phyloP scores from a whole-genome alignment of 2,888 invertebrate genomes.

The Patella ulyssiponensis region DNA sequence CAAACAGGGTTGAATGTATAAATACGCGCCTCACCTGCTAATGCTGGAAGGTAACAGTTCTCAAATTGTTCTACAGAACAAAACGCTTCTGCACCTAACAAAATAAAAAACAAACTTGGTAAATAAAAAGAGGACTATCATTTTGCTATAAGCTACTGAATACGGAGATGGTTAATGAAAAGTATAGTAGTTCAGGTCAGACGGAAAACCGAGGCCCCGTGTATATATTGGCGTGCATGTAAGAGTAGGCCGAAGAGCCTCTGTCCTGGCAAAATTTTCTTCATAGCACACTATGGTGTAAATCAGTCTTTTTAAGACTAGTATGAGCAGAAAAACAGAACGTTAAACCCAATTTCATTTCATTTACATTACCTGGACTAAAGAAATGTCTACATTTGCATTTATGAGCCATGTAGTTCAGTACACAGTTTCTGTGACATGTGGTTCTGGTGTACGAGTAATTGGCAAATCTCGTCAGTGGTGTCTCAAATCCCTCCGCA shows the following conservation, averaged over 20 bases:
- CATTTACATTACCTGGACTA: constrained; percentile 8
- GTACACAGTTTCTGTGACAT: constrained; percentile 13
- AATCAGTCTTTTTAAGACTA: no score
- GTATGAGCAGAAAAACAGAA: no score
- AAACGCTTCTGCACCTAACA: background rate
- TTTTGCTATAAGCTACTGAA: no score
- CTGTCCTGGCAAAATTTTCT: no score
- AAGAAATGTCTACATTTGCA: constrained; percentile 19
- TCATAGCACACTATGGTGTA: no score
- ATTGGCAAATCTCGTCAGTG: constrained; percentile 14
- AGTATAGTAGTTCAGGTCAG: no score
- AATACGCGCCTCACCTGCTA: background rate
- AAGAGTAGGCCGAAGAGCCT: no score
- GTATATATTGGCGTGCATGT: no score
- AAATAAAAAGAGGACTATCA: background rate
- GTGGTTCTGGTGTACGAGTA: constrained; percentile 13
- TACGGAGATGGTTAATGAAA: no score
- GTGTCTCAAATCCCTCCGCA: constrained; percentile 7
- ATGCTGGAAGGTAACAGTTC: constrained; percentile 3
- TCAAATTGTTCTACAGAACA: constrained; percentile 13
- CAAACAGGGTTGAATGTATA: background rate
- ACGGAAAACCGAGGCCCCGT: no score
- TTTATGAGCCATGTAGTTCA: background rate
- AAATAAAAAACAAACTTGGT: background rate
- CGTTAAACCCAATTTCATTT: no score